Conservation (phyloP, 2,113 vertebrate species). For the Dicaeum eximium region DNA sequence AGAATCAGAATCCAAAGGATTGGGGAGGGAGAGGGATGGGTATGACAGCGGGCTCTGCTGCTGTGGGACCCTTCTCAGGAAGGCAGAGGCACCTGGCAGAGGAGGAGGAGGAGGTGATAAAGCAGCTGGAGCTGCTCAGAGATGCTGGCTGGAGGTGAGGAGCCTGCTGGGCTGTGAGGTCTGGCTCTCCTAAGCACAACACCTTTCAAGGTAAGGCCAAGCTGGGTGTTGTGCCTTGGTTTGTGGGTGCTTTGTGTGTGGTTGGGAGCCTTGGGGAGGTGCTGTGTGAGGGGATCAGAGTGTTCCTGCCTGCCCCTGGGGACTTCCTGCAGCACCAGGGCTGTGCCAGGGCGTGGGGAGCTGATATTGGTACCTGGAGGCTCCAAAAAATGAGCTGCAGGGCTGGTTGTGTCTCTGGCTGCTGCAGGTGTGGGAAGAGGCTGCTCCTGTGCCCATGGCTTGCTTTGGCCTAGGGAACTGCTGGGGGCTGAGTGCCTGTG, state of each 20-base stretch:
- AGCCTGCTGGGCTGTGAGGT: background rate
- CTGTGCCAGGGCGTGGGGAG: background rate
- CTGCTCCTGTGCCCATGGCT: background rate
- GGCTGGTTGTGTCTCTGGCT: background rate
- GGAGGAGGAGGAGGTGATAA: conserved; percentile 26
- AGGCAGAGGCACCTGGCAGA: background rate
- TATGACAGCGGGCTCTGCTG: background rate
- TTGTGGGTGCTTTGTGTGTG: fast-evolving
- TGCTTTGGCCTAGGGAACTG: background rate
- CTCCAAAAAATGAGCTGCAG: background rate
- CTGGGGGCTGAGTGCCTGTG: background rate
- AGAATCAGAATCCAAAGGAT: background rate
- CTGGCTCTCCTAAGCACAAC: background rate
- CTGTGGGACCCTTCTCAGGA: background rate
- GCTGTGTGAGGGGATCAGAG: fast-evolving
- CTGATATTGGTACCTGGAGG: background rate
- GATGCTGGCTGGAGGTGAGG: background rate
- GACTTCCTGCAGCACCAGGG: fast-evolving
- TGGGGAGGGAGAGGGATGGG: background rate
- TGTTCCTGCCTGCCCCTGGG: background rate
- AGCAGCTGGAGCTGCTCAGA: conserved; percentile 1
- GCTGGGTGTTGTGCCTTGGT: background rate
- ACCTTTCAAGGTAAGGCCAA: background rate
- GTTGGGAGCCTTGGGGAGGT: background rate
- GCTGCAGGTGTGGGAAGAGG: background rate